Evolutionary conservation across 2,888 invertebrate genomes (phyloP), one percentile per base, ranked within the genome.

Genomic region (Cataglyphis albicans): DNA sequence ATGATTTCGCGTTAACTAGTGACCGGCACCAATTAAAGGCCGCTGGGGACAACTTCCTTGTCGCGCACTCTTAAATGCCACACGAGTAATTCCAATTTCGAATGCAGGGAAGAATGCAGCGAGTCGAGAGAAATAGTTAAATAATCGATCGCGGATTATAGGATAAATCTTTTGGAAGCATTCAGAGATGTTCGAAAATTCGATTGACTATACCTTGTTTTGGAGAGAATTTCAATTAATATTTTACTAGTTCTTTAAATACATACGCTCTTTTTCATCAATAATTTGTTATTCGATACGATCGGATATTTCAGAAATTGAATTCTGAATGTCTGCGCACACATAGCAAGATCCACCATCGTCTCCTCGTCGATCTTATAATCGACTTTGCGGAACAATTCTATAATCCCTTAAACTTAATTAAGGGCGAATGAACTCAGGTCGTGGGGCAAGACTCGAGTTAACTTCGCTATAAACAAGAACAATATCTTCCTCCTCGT

Each of bases 361-460:
- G 21, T 70, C 52, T 67, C 64, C 65, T 55, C 78, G 76, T 86
- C 86, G 78, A 91, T 92, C 90, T 90, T 90, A 89, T 94, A 94
- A 94, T 94, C 91, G 91, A 94, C 92, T 94, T 93, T 92, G 85
- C 90, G 90, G 89, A 92, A 93, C 93, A 94, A 94, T 94, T 94
- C 93, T 93, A 93, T 94, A 93, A 94, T 94, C 93, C 90, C 91
- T 90, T 88, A 91, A 94, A 94, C 91, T 91, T 93, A 93, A 94
- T 94, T 94, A 94, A 91, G 91, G 91, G 84, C 85, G 89, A 91
- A 89, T 87, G 86, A 85, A 84, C 88, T 81, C 83, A 75, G 90
- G 83, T 82, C 83, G 44, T 41, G 80, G 72, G 89, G 84, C 87
- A 70, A 87, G 89, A 91, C 91, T 90, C 89, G 90, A 92, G 90